Conservation (phyloP, 2,113 vertebrate genomes). For the Cryptotis parvus region DNA sequence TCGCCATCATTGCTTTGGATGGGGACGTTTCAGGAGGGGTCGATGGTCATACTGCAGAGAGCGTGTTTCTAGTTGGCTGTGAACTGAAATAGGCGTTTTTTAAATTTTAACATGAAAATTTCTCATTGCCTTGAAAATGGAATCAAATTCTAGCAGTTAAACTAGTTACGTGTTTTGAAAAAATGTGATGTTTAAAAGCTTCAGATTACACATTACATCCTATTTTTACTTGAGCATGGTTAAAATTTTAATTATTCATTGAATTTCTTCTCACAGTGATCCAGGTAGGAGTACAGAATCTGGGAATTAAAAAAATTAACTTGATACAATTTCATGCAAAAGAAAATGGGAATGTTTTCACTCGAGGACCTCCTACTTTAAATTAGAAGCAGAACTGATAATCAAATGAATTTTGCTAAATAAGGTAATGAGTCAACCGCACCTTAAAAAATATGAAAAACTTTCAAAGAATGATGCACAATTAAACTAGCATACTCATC, state of each 20-base stretch:
- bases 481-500: conserved; percentile 38
- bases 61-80: conserved; percentile 28
- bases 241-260: conserved; percentile 59
- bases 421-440: conserved; percentile 7
- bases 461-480: conserved; percentile 35
- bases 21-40: neutral
- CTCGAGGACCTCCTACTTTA: conserved; percentile 3
- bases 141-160: conserved; percentile 26
- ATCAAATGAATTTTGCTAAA: neutral
- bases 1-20: neutral
- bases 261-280: conserved; percentile 16
- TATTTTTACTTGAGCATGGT: conserved; percentile 37
- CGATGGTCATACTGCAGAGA: neutral
- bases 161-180: neutral
- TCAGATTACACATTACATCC: neutral
- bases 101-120: conserved; percentile 33
- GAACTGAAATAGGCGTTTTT: conserved; percentile 27
- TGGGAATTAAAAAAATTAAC: conserved; percentile 26
- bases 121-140: neutral
- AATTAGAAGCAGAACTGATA: neutral
- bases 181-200: conserved; percentile 41
- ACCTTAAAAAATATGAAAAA: conserved; percentile 28
- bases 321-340: neutral
- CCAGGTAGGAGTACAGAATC: neutral
- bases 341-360: conserved; percentile 27